Conservation (phyloP, 1,140 invertebrate genomes). For the Aphelinus atriplicis region DNA sequence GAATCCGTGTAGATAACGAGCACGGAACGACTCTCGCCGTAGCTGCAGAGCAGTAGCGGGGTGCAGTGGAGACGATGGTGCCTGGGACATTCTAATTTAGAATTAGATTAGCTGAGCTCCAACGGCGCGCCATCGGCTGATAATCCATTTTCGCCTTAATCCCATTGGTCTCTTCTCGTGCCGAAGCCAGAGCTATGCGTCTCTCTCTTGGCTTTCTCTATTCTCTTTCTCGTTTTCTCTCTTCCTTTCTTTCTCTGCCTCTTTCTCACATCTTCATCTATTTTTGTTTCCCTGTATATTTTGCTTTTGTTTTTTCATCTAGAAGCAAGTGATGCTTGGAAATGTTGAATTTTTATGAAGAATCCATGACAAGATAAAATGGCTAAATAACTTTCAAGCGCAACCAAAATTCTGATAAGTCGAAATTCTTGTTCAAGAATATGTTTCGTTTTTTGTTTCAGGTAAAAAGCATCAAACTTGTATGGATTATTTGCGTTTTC, state of each 20-base stretch:
- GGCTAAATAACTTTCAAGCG: too few relatives aligned
- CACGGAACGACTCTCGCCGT: constrained; percentile 11
- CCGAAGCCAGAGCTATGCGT: constrained; percentile 25
- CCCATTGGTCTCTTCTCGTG: constrained; percentile 38
- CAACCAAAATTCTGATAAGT: too few relatives aligned
- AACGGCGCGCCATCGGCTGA: constrained; percentile 39
- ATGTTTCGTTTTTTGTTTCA: constrained; percentile 4
- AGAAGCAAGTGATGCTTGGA: background rate
- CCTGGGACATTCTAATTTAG: constrained; percentile 44
- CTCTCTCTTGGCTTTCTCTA: background rate
- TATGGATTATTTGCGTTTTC: too few relatives aligned
- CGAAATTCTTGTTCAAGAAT: too few relatives aligned
- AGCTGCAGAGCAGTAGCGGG: background rate
- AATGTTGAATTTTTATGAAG: constrained; percentile 10
- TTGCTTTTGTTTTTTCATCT: too few relatives aligned
- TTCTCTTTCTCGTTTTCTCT: background rate
- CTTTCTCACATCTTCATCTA: background rate
- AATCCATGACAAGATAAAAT: background rate
- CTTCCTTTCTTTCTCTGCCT: background rate
- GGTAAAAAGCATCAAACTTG: background rate
- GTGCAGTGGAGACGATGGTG: background rate
- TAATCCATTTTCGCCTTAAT: constrained; percentile 51
- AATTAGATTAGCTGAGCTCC: constrained; percentile 44
- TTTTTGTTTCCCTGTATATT: constrained; percentile 13
- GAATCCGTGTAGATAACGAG: constrained; percentile 34